A percentile compares a stretch with the other conserved stretches of the same genome.
Conservation (phyloP, 2,888 invertebrate genomes). For the Caenorhabditis wallacei region DNA sequence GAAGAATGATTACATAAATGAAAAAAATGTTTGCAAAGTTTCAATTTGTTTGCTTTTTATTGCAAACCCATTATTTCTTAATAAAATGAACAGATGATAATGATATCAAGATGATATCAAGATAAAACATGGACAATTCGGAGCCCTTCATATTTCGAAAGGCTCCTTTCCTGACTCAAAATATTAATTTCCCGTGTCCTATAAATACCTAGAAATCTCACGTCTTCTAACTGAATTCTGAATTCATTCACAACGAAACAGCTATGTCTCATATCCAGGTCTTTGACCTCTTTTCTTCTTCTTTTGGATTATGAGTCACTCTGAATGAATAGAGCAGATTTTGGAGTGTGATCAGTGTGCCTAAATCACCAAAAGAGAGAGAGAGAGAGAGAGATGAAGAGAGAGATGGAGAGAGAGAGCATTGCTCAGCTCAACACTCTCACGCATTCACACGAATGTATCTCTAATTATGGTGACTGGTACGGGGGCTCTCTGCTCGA, state of each 20-base stretch:
- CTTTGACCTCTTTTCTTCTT: constrained; percentile 11
- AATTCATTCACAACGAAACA: not conserved
- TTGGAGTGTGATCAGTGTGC: constrained; percentile 37
- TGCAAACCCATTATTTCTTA: not conserved
- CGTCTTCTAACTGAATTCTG: not conserved
- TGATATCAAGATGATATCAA: too few relatives aligned
- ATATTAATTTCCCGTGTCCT: not conserved
- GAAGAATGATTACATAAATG: not conserved
- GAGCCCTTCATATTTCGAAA: too few relatives aligned
- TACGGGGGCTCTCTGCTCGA: constrained; percentile 13
- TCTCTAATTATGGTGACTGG: constrained; percentile 39
- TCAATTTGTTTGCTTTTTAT: not conserved
- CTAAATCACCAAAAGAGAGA: not conserved
- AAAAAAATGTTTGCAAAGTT: constrained; percentile 3
- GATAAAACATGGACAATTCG: too few relatives aligned
- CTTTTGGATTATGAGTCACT: constrained; percentile 26
- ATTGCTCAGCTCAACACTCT: constrained; percentile 8
- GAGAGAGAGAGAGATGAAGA: too few relatives aligned
- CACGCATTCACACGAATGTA: not conserved
- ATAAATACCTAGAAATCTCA: too few relatives aligned
- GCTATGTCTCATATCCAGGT: constrained; percentile 16
- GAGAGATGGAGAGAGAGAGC: not conserved
- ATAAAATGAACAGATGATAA: too few relatives aligned
- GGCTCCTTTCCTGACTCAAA: too few relatives aligned
- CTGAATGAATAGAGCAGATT: constrained; percentile 14